Evolutionary conservation across 53 echinoderm and acorn worm genomes (phyloP), one percentile per base, ranked within the genome.

Genomic region (Pentamera pediparva): DNA sequence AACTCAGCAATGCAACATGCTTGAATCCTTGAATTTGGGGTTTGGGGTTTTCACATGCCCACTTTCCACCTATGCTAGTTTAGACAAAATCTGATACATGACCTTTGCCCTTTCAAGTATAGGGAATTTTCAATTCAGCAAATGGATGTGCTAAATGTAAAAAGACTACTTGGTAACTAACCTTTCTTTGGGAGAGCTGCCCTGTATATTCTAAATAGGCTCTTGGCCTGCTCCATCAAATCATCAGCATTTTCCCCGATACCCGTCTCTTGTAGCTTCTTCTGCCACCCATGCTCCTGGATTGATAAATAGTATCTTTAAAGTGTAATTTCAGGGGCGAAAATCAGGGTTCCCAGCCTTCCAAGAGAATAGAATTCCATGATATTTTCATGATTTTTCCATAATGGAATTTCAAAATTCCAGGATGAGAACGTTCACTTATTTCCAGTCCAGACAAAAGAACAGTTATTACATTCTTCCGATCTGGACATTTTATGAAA

Each of bases 241-340:
- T 80, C 61, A 10, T 88, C 88, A 21, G 80, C 86, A 69, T 80
- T 89, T 17, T 81, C 89, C 29, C 71, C 80, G 51, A 80, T 83
- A 48, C 86, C 89, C 26, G 79, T 83, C 61, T 83, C 69, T 37
- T 86, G 86, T 5, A 92, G 67, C 73, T 76, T 89, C 56, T 89
- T 92, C 81, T 92, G 89, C 92, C 92, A 92, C 25, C 62, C 49
- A 64, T 88, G 88, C 43, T 85, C 86, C 92, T 92, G 35, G 5
- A 1, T 22, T 45, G 37, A n/a, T n/a, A 62, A 29, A 19, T 31
- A 24, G 13, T 24, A 62, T 5, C 3, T 6, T 55, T 55, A 55
- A n/a, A n/a, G n/a, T n/a, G n/a, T n/a, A n/a, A n/a, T n/a, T n/a
- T n/a, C n/a, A n/a, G n/a, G n/a, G n/a, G n/a, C n/a, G n/a, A n/a